Evolutionary conservation across 2,113 vertebrate genomes (phyloP).

Genomic region (Oxyura jamaicensis): DNA sequence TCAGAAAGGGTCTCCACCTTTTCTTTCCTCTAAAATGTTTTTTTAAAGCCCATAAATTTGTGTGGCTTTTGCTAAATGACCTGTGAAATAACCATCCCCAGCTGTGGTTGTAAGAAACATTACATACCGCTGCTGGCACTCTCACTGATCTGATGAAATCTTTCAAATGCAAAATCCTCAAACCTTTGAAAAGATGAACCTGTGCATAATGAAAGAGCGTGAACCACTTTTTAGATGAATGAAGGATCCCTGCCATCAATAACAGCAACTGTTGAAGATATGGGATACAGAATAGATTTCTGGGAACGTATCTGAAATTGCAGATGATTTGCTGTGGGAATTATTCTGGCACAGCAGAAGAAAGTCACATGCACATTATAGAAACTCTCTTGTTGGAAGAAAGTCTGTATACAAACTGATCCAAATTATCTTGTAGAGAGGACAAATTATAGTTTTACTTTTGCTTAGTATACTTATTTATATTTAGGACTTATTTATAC

Average conservation of each 20-base stretch:
- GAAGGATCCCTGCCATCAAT: not conserved
- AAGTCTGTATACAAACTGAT: not conserved
- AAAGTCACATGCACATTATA: not conserved
- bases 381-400: not conserved
- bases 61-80: conserved; percentile 7
- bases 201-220: not conserved
- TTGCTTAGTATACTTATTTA: not conserved
- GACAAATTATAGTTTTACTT: not conserved
- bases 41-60: conserved; percentile 14
- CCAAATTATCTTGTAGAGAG: not conserved
- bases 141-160: not conserved
- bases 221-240: not conserved
- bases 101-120: not conserved
- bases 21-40: conserved; percentile 16
- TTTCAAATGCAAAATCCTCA: not conserved
- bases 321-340: not conserved
- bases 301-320: not conserved
- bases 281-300: not conserved
- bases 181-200: not conserved
- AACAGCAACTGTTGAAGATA: not conserved
- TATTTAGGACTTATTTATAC: not conserved
- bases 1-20: not conserved
- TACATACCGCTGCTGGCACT: not conserved
- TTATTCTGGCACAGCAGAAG: not conserved
- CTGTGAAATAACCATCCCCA: conserved; percentile 35